Evolutionary conservation across 2,888 invertebrate genomes (phyloP).

Genomic region (Leucophenga montana): DNA sequence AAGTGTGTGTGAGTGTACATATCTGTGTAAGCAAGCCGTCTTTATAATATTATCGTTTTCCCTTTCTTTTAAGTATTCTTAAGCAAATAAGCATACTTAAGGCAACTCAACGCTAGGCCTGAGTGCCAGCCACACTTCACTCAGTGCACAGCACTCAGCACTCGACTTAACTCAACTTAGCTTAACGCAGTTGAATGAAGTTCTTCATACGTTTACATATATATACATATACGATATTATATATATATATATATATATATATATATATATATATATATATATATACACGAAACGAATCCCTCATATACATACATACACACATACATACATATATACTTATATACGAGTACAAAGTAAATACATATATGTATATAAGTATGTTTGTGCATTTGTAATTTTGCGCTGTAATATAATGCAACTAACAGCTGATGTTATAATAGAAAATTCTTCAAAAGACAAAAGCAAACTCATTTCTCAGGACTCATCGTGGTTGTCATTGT

Average conservation of each 20-base stretch:
- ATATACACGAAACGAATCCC: no score
- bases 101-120: background rate
- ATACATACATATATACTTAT: no score
- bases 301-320: no score
- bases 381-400: slow-evolving; percentile 32
- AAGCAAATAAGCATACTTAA: slow-evolving; percentile 54
- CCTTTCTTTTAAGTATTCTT: slow-evolving; percentile 54
- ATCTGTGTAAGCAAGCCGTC: no score
- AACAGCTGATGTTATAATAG: slow-evolving; percentile 7
- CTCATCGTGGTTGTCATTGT: no score
- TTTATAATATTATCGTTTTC: background rate
- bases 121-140: background rate
- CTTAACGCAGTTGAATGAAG: slow-evolving; percentile 29
- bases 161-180: slow-evolving; percentile 19
- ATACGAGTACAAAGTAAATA: no score
- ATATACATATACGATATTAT: no score
- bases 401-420: slow-evolving; percentile 12
- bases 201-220: no score
- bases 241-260: no score
- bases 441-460: slow-evolving; percentile 5
- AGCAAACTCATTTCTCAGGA: background rate
- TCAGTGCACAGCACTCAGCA: slow-evolving; percentile 13
- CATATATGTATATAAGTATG: slow-evolving; percentile 29
- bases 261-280: no score
- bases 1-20: no score